Conservation (phyloP, 2,113 vertebrate genomes). For the Chaenocephalus aceratus region DNA sequence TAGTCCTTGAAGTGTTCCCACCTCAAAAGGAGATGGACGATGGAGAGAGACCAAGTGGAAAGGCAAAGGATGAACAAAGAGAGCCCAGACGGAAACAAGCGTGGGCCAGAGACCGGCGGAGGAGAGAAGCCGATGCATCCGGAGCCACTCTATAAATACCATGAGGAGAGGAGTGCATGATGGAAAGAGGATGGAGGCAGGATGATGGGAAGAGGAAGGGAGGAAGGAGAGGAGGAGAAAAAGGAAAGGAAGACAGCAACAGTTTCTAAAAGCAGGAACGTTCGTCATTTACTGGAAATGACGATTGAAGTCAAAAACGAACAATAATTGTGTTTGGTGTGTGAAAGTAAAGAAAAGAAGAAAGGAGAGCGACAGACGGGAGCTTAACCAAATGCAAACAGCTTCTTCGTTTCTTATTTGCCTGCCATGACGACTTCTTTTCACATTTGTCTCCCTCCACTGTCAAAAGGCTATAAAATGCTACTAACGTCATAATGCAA, state of each 20-base stretch:
- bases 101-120: slow-evolving; percentile 62
- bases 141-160: slow-evolving; percentile 76
- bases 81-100: slow-evolving; percentile 64
- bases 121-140: slow-evolving; percentile 65
- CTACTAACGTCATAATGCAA: background rate
- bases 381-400: slow-evolving; percentile 39
- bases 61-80: slow-evolving; percentile 59
- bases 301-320: background rate
- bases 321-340: background rate
- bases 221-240: slow-evolving; percentile 11
- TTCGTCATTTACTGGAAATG: background rate
- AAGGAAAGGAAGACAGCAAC: slow-evolving; percentile 17
- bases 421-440: slow-evolving; percentile 24
- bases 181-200: slow-evolving; percentile 62
- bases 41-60: slow-evolving; percentile 39
- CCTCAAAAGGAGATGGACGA: slow-evolving; percentile 30
- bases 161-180: slow-evolving; percentile 58
- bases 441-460: slow-evolving; percentile 30
- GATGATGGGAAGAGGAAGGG: slow-evolving; percentile 54
- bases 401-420: slow-evolving; percentile 39
- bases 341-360: background rate
- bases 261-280: background rate
- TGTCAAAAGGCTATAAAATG: slow-evolving; percentile 48
- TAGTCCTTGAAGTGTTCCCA: slow-evolving; percentile 27
- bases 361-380: slow-evolving; percentile 34